Evolutionary conservation across 2,888 invertebrate species (phyloP).

Genomic region (Athrips mouffetella): DNA sequence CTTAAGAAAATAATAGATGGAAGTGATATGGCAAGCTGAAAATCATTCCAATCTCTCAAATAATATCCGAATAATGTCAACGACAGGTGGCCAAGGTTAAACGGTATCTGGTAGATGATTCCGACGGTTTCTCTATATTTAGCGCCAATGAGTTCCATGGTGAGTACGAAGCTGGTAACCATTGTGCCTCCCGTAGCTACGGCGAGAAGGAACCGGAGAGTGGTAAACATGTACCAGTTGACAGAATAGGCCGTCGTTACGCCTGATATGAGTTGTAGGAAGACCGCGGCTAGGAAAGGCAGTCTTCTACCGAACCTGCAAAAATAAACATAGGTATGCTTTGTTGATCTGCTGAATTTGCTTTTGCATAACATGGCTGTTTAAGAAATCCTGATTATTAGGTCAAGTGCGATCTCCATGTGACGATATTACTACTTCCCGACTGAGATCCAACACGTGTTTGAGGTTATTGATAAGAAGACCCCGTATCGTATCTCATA

Average conservation of each 20-base stretch:
- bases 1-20: constrained; percentile 80
- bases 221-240: constrained; percentile 81
- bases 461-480: constrained; percentile 1
- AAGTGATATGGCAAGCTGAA: constrained; percentile 82
- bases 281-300: constrained; percentile 85
- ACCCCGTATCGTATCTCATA: too few relatives aligned
- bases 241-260: constrained; percentile 84
- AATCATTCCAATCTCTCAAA: constrained; percentile 82
- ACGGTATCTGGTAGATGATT: constrained; percentile 82
- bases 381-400: not conserved
- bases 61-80: constrained; percentile 81
- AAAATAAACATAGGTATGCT: constrained; percentile 18
- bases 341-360: not conserved
- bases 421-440: not conserved
- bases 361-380: not conserved
- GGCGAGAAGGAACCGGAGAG: constrained; percentile 84
- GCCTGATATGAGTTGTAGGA: constrained; percentile 85
- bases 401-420: not conserved
- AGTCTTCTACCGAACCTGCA: constrained; percentile 85
- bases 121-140: constrained; percentile 83
- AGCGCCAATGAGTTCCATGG: constrained; percentile 82
- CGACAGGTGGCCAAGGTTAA: constrained; percentile 82
- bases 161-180: constrained; percentile 85
- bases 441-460: not conserved
- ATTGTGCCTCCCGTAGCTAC: constrained; percentile 90